These are phyloP conservation scores for Salpingus planirostris DNA, from an alignment of 2,888 invertebrate species.

Conservation along the genomic window DNA sequence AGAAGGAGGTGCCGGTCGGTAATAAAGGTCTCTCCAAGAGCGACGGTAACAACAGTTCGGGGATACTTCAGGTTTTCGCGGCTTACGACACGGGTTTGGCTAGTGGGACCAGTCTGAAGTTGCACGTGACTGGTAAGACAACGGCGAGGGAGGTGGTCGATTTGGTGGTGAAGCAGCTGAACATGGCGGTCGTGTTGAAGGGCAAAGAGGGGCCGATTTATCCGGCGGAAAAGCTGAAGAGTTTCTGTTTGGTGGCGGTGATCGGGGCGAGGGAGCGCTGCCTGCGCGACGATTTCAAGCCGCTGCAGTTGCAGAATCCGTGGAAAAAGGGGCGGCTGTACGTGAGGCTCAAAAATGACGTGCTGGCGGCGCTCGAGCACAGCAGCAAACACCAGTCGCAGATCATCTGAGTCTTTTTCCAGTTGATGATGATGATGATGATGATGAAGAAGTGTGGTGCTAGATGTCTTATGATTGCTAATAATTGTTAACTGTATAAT, in stretches of 20 bases:
- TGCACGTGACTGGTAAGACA: constrained; percentile 88
- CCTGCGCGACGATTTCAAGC: constrained; percentile 87
- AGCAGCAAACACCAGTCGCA: constrained; percentile 78
- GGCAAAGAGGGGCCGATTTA: constrained; percentile 81
- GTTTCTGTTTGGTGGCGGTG: constrained; percentile 91
- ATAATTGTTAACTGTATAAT: constrained; percentile 7
- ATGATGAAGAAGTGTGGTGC: constrained; percentile 21
- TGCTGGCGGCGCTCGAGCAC: constrained; percentile 79
- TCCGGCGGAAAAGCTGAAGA: constrained; percentile 69
- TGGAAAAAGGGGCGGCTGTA: constrained; percentile 92
- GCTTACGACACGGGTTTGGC: constrained; percentile 94
- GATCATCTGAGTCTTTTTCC: constrained; percentile 58
- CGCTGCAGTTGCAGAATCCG: constrained; percentile 86
- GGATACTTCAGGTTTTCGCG: constrained; percentile 71
- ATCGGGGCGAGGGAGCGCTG: constrained; percentile 92
- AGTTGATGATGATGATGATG: constrained; percentile 22
- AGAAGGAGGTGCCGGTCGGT: constrained; percentile 7
- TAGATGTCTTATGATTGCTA: constrained; percentile 21
- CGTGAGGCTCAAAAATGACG: constrained; percentile 84
- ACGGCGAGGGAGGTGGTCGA: constrained; percentile 93
- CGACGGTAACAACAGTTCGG: no score
- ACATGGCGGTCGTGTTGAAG: constrained; percentile 83
- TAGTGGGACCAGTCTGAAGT: constrained; percentile 83
- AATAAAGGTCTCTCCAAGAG: no score
- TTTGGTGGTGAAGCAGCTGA: constrained; percentile 90